phyloP scores from a whole-genome alignment of 2,888 invertebrate genomes.

The Ametastegia equiseti region DNA sequence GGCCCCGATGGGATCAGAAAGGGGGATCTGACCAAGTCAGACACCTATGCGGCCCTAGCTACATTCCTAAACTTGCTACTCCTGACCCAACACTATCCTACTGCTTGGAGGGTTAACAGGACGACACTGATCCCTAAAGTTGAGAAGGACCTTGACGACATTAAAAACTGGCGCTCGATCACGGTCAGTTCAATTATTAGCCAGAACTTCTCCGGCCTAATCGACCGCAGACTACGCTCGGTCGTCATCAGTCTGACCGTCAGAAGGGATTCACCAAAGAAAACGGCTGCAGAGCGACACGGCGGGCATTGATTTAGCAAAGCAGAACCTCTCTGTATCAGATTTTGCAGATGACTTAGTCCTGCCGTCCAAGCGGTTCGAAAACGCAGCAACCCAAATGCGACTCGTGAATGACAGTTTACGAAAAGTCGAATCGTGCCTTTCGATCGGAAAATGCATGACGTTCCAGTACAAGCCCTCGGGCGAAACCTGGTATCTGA shows the following conservation, averaged over 20 bases:
- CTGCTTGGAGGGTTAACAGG: constrained; percentile 63
- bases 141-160: constrained; percentile 60
- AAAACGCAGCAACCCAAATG: constrained; percentile 8
- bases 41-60: not conserved
- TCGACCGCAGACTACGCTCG: constrained; percentile 60
- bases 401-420: not conserved
- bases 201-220: constrained; percentile 62
- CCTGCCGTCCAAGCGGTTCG: not conserved
- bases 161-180: constrained; percentile 65
- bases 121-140: constrained; percentile 66
- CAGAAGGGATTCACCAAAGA: too few species aligned
- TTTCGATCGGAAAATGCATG: constrained; percentile 47
- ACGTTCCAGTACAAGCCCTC: constrained; percentile 4
- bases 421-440: constrained; percentile 1
- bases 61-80: constrained; percentile 45
- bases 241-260: constrained; percentile 4
- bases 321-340: not conserved
- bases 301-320: not conserved
- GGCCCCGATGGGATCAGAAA: constrained; percentile 60
- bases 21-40: constrained; percentile 49
- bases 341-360: constrained; percentile 59
- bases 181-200: constrained; percentile 65
- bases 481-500: constrained; percentile 46
- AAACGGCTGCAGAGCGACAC: not conserved
- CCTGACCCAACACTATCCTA: constrained; percentile 5